Evolutionary conservation across 1,140 invertebrate species (phyloP), one percentile per base, ranked within the genome.

Genomic region (Heliconius hewitsoni): DNA sequence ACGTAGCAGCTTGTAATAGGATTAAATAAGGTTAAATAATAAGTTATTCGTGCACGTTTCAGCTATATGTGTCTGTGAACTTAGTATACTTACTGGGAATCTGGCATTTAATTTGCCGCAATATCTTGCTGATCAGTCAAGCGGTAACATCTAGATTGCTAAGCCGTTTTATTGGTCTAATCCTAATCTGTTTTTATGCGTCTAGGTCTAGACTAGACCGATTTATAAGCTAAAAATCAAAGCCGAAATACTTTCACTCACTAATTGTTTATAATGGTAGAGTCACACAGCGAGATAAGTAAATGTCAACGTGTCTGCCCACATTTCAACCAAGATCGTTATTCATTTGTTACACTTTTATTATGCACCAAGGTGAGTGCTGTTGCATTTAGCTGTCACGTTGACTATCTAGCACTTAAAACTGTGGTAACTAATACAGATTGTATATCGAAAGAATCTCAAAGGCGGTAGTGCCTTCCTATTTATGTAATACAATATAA

Each of bases 141-240:
- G 91, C 92, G 87, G 86, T 85, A 91, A 89, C 86, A 91, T 92
- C 91, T 91, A 92, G 92, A 91, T 93, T 91, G 90, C 88, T 89
- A 89, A 93, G 89, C 87, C 85, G 89, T 91, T 92, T 90, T 89
- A 93, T 93, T 91, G 83, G 87, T 85, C 86, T 92, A 92, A 94
- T 93, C 93, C 91, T 90, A 88, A 90, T 91, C 86, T 89, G 88
- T 93, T 92, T 94, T 93, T 93, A 89, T 88, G 72, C 73, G 89
- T 90, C 91, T 93, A 84, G 86, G 76, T 82, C 81, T 86, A 80
- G 78, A 83, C 81, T 90, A 75, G 84, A 85, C 89, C 85, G 85
- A 85, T 88, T 78, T 83, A 82, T 84, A 82, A 82, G 83, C 86
- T 87, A 83, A 88, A 87, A 85, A 83, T 84, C 84, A 80, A 82